Base-by-base conservation (phyloP, 2,797 vertebrate genomes). In the Lepus oiostolus region DNA sequence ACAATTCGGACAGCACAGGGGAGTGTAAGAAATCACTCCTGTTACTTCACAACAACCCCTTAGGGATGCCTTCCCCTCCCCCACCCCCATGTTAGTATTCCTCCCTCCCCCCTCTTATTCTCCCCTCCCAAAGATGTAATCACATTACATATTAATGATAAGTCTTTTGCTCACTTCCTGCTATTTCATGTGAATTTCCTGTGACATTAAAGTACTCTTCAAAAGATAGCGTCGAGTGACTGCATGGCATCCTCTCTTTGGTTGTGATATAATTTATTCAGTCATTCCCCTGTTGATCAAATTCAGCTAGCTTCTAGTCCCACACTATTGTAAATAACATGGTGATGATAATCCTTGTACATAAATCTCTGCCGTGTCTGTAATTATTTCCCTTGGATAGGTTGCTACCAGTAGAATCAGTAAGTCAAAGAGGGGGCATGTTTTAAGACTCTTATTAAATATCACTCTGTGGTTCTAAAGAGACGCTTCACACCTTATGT, bases 311-410 rank as follows among this genome's bases (percentile, higher is more conserved):
- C 90, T 96, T 92, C 58, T 82, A 75, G 71, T 90, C 96, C 92
- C 88, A 94, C 28, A 38, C 42, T 94, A 92, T 96, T 96, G 88
- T 93, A 95, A 95, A 92, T 93, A 96, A 97, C 80, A 50, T 88
- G 72, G 30, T 82, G 94, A 85, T 96, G 91, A 88, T 91, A 91
- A 93, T 96, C 60, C 38, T 82, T 63, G 50, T 60, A 84, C 82
- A 88, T 83, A 88, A 91, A 77, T 96, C 85, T 90, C 93, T 81
- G 19, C 90, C 81, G 5, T 67, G 90, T 79, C 87, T 95, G 32
- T 96, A 96, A 96, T 96, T 96, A 96, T 88, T 95, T 94, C 82
- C 84, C 67, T 72, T 77, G 80, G 75, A 75, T 90, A 76, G 86
- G 85, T 86, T 88, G 70, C 87, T 93, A 9, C 47, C 47, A 79